These are phyloP conservation scores for Drosophila rhopaloa DNA, from an alignment of 1,140 invertebrate species.

Conservation along the genomic window DNA sequence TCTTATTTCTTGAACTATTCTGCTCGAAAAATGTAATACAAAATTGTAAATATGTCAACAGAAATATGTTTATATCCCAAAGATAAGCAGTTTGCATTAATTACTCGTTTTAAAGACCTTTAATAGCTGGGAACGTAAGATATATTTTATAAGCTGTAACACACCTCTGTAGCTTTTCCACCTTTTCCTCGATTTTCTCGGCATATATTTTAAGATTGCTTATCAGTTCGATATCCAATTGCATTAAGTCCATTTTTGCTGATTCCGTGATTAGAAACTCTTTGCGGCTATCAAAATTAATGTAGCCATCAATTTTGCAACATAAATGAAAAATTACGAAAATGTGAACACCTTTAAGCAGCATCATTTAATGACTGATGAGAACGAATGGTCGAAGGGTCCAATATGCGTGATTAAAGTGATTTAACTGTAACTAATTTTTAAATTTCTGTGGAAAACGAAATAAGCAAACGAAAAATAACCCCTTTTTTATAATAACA, in stretches of 20 bases:
- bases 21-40: not conserved
- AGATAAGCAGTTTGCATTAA: too few species aligned
- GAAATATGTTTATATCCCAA: too few species aligned
- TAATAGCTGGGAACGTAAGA: too few species aligned
- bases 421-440: constrained; percentile 3
- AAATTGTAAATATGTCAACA: too few species aligned
- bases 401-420: not conserved
- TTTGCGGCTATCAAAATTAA: not conserved
- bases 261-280: not conserved
- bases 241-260: constrained; percentile 17
- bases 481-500: too few species aligned
- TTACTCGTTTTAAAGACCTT: too few species aligned
- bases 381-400: not conserved
- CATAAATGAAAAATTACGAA: not conserved
- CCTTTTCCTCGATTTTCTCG: constrained; percentile 16
- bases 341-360: not conserved
- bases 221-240: constrained; percentile 22
- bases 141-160: not conserved
- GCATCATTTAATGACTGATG: constrained; percentile 15
- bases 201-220: constrained; percentile 27
- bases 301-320: not conserved
- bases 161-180: constrained; percentile 28
- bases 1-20: constrained; percentile 21
- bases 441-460: not conserved
- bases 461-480: not conserved